A percentile compares a stretch with the other conserved stretches of the same genome.
phyloP scores from a whole-genome alignment of 2,113 vertebrate species.

The Melierax canorus region DNA sequence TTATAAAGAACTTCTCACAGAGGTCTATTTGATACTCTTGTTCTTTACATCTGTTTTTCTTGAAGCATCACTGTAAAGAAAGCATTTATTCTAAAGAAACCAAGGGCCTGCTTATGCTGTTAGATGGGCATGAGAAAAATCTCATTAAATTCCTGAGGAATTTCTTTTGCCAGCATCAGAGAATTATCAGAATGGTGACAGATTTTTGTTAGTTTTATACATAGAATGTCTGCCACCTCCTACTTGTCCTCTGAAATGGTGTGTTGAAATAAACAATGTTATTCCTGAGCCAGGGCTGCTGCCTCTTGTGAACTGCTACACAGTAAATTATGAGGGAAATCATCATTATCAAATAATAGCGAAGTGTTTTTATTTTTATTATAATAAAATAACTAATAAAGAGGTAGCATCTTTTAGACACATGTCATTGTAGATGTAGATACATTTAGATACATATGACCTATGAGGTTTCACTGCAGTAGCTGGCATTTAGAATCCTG shows the following conservation, averaged over 20 bases:
- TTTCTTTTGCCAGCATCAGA: neutral
- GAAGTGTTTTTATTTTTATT: neutral
- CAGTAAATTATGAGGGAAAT: neutral
- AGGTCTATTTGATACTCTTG: neutral
- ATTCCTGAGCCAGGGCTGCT: neutral
- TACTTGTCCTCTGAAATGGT: neutral
- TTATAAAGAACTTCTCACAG: neutral
- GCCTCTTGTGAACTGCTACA: neutral
- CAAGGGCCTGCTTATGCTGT: neutral
- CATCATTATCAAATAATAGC: neutral
- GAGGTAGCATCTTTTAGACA: neutral
- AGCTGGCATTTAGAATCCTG: neutral
- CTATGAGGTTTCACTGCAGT: neutral
- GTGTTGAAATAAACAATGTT: neutral
- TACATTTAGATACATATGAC: too few relatives aligned
- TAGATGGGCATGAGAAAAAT: neutral
- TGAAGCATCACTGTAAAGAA: neutral
- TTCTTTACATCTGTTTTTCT: neutral
- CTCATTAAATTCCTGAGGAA: neutral
- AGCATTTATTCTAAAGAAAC: neutral
- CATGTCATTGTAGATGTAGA: too few relatives aligned
- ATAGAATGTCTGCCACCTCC: neutral
- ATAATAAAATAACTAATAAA: neutral
- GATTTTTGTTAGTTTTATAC: neutral
- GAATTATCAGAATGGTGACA: neutral